Percentiles rank a stretch among this genome's conserved stretches.
These are phyloP conservation scores for Drosophila kurseongensis DNA, from an alignment of 1,140 invertebrate genomes.

Conservation along the genomic window DNA sequence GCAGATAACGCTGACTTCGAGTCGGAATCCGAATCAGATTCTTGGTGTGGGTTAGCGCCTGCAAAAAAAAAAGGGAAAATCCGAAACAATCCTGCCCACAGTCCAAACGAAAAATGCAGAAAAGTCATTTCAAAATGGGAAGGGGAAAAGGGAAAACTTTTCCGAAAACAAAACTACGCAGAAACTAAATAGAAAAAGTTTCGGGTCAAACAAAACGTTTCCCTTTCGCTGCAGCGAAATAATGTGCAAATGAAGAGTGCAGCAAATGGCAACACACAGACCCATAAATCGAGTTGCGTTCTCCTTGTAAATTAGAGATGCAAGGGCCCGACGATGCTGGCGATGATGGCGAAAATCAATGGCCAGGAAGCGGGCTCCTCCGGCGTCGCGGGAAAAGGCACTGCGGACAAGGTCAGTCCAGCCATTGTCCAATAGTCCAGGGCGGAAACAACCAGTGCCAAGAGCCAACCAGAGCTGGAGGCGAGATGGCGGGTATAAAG, in stretches of 20 bases:
- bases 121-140: not conserved
- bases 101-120: slow-evolving; percentile 17
- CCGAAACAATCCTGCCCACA: slow-evolving; percentile 41
- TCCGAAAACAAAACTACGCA: slow-evolving; percentile 50
- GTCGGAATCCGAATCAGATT: slow-evolving; percentile 1
- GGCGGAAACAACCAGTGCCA: slow-evolving; percentile 27
- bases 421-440: slow-evolving; percentile 51
- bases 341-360: slow-evolving; percentile 65
- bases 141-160: slow-evolving; percentile 35
- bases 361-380: slow-evolving; percentile 47
- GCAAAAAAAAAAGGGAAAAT: slow-evolving; percentile 21
- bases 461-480: slow-evolving; percentile 8
- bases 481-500: slow-evolving; percentile 13
- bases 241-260: slow-evolving; percentile 45
- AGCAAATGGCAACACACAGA: slow-evolving; percentile 8
- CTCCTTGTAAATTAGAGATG: slow-evolving; percentile 56
- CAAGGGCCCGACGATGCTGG: slow-evolving; percentile 1
- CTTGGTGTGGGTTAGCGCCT: slow-evolving; percentile 2
- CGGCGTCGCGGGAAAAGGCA: slow-evolving; percentile 14
- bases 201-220: slow-evolving; percentile 41
- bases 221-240: slow-evolving; percentile 34
- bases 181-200: slow-evolving; percentile 59
- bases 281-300: slow-evolving; percentile 64
- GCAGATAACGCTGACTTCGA: slow-evolving; percentile 31
- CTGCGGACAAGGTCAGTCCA: slow-evolving; percentile 53